Evolutionary conservation across 2,113 vertebrate species (phyloP), one percentile per base, ranked within the genome.

Genomic region (Haliaeetus leucogaster): DNA sequence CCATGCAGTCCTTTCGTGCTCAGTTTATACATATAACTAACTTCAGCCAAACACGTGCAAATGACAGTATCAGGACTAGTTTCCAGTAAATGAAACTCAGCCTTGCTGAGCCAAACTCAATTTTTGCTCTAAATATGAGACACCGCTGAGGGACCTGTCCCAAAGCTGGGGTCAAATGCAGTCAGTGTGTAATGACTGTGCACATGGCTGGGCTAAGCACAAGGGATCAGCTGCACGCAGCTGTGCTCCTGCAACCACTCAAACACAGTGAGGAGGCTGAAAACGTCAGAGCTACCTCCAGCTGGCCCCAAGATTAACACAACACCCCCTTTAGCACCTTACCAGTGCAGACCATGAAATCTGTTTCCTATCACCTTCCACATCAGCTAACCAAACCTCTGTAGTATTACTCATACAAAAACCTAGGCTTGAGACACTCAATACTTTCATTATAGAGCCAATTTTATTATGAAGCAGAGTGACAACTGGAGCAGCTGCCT

Each of bases 151-250:
- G n/a, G 12, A 91, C 34, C 12, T 1, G 2, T 29, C 72, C 65
- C 0, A 0, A 93, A 79, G 66, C 65, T 89, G 61, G 52, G 50
- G 47, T 23, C 2, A 1, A 91, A 61, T 1, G 4, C 7, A 45
- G 30, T 48, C 68, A 19, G 30, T 11, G 30, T 58, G 29, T 9
- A 82, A 47, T 27, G 62, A 66, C 13, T 45, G 16, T 70, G 61
- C 36, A 40, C 36, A 25, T 4, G 26, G 52, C 52, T 61, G 25
- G 27, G 78, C 70, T 65, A 30, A 87, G 84, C 65, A 82, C 1
- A 0, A 87, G 65, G 76, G 45, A 68, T 36, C 76, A 88, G 70
- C 40, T 68, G 81, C 65, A 80, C 0, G 0, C 86, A 93, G 61
- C 52, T 93, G 67, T 47, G 77, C 72, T 78, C 32, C 80, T 82